A percentile compares a stretch with the other conserved stretches of the same genome.
These are phyloP conservation scores for Philonicus albiceps DNA, from an alignment of 2,888 invertebrate species.

Conservation along the genomic window DNA sequence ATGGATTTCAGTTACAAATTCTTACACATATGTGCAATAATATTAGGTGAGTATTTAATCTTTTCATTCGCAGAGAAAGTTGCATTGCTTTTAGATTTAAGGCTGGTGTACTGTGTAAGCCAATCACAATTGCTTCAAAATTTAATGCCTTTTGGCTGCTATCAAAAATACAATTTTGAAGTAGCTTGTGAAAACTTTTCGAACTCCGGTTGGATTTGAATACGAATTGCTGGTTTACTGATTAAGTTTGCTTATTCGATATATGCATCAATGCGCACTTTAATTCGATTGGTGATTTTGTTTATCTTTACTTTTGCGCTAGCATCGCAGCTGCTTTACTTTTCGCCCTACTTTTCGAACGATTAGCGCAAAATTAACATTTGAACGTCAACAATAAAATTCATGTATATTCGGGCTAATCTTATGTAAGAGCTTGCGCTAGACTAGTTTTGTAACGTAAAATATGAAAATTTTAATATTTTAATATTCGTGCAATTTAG, in stretches of 20 bases:
- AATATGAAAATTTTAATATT: not conserved
- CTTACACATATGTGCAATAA: constrained; percentile 61
- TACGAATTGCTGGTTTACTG: not conserved
- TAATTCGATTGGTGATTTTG: not conserved
- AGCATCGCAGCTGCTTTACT: not conserved
- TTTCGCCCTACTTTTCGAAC: not conserved
- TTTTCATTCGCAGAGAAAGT: not conserved
- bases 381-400: not conserved
- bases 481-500: not conserved
- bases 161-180: not conserved
- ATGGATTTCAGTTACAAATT: constrained; percentile 62
- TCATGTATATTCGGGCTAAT: not conserved
- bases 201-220: not conserved
- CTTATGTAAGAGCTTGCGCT: not conserved
- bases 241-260: not conserved
- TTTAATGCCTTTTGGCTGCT: not conserved
- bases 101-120: not conserved
- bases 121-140: not conserved
- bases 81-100: not conserved
- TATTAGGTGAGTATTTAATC: constrained; percentile 56
- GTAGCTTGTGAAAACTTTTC: not conserved
- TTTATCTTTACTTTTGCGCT: not conserved
- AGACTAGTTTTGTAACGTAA: not conserved
- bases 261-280: not conserved
- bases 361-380: not conserved